Conservation (phyloP, 2,113 vertebrate genomes). For the Calcarius ornatus region DNA sequence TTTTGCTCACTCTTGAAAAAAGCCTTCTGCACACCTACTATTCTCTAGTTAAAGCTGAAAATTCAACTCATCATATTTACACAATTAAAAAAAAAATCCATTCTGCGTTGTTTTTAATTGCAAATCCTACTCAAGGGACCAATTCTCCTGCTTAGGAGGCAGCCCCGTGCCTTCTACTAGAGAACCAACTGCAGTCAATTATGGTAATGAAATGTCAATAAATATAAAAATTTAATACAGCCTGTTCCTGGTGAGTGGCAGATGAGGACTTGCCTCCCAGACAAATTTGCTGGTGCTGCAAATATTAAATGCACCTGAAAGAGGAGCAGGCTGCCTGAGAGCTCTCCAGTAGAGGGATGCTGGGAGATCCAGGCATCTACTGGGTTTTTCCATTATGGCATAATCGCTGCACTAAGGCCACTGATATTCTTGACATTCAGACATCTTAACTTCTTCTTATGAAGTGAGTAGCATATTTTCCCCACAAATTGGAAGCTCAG, state of each 20-base stretch:
- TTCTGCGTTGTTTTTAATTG: conserved; percentile 91
- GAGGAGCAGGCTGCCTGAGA: conserved; percentile 70
- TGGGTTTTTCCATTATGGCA: conserved; percentile 55
- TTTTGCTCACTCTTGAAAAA: conserved; percentile 80
- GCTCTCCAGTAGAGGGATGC: conserved; percentile 61
- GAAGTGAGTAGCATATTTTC: not conserved
- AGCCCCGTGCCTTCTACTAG: conserved; percentile 80
- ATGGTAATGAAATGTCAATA: conserved; percentile 99
- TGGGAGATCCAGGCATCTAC: conserved; percentile 57
- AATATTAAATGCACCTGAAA: conserved; percentile 89
- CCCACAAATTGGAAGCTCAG: not conserved
- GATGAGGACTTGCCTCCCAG: conserved; percentile 93
- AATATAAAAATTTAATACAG: conserved; percentile 99
- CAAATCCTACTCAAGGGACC: conserved; percentile 87
- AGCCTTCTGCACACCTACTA: conserved; percentile 69
- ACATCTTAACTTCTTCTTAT: conserved; percentile 64
- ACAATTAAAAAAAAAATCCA: conserved; percentile 89
- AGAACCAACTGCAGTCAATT: conserved; percentile 95
- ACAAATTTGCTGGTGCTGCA: conserved; percentile 95
- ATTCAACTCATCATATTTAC: conserved; percentile 90
- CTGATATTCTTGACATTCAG: conserved; percentile 36
- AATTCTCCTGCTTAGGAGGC: conserved; percentile 85
- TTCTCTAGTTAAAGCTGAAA: conserved; percentile 80
- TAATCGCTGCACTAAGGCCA: conserved; percentile 18
- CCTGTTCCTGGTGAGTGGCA: conserved; percentile 93